These are phyloP conservation scores for Pedionomus torquatus DNA, from an alignment of 2,113 vertebrate species.

Conservation along the genomic window DNA sequence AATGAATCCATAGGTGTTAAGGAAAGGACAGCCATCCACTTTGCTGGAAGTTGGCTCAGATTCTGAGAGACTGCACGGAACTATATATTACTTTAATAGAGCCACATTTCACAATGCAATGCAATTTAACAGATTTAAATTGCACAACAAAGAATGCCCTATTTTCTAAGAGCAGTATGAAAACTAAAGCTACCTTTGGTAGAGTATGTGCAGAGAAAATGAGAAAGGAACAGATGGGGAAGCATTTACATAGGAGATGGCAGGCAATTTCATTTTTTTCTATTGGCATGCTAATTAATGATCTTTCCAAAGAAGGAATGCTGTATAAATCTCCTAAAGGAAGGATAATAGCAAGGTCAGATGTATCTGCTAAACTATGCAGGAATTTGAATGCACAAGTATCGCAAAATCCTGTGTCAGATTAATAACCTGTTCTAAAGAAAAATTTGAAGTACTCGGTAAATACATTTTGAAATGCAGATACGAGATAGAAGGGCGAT, in stretches of 20 bases:
- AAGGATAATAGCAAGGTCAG: constrained; percentile 55
- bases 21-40: neutral
- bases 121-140: constrained; percentile 59
- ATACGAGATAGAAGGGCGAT: neutral
- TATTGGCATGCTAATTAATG: constrained; percentile 64
- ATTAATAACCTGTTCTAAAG: constrained; percentile 59
- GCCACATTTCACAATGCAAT: constrained; percentile 26
- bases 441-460: constrained; percentile 31
- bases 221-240: constrained; percentile 49
- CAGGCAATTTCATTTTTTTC: constrained; percentile 57
- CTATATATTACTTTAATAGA: constrained; percentile 41
- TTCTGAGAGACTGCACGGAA: neutral
- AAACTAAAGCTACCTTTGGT: constrained; percentile 32
- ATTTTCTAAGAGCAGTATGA: constrained; percentile 18
- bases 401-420: constrained; percentile 47
- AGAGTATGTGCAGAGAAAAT: constrained; percentile 7
- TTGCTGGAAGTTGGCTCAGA: neutral
- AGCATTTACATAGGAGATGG: constrained; percentile 21
- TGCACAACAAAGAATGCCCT: constrained; percentile 35
- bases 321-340: constrained; percentile 26
- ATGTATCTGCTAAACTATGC: neutral
- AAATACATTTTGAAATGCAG: constrained; percentile 64
- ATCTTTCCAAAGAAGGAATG: constrained; percentile 35
- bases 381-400: constrained; percentile 46
- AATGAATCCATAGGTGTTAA: neutral